These are phyloP conservation scores for Scaptomyza pallida DNA, from an alignment of 1,140 invertebrate species.

Conservation along the genomic window DNA sequence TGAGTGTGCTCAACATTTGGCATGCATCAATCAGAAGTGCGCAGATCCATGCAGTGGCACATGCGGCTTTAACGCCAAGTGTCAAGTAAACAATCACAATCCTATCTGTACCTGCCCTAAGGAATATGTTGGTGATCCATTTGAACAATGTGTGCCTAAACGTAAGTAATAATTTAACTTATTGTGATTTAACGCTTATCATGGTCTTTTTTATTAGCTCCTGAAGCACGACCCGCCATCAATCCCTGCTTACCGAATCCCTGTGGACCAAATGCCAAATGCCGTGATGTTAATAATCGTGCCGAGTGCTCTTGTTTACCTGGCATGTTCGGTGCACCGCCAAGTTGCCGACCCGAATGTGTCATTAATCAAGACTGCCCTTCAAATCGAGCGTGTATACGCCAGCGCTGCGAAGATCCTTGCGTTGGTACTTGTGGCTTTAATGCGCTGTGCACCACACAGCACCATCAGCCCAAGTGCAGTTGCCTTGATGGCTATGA, in stretches of 20 bases:
- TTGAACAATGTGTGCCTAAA: slow-evolving; percentile 89
- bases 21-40: slow-evolving; percentile 92
- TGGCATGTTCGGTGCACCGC: slow-evolving; percentile 93
- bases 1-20: slow-evolving; percentile 89
- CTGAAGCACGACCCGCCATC: slow-evolving; percentile 76
- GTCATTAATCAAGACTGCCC: slow-evolving; percentile 92
- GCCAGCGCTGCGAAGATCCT: slow-evolving; percentile 91
- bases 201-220: slow-evolving; percentile 29
- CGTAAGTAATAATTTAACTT: slow-evolving; percentile 85
- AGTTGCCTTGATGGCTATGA: slow-evolving; percentile 90
- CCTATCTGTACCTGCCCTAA: slow-evolving; percentile 93
- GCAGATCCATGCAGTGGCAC: slow-evolving; percentile 91
- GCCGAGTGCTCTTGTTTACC: slow-evolving; percentile 91
- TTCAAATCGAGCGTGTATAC: slow-evolving; percentile 90
- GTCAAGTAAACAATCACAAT: slow-evolving; percentile 92
- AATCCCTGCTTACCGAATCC: slow-evolving; percentile 92
- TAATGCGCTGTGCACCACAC: slow-evolving; percentile 90
- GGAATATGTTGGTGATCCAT: slow-evolving; percentile 92
- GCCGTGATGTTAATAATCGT: slow-evolving; percentile 88
- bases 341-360: slow-evolving; percentile 91
- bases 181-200: background rate
- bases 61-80: slow-evolving; percentile 91
- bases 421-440: slow-evolving; percentile 93
- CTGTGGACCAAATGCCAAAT: slow-evolving; percentile 92
- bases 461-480: slow-evolving; percentile 91